Evolutionary conservation across 2,797 vertebrate species (phyloP).

Genomic region (Novumbra hubbsi): DNA sequence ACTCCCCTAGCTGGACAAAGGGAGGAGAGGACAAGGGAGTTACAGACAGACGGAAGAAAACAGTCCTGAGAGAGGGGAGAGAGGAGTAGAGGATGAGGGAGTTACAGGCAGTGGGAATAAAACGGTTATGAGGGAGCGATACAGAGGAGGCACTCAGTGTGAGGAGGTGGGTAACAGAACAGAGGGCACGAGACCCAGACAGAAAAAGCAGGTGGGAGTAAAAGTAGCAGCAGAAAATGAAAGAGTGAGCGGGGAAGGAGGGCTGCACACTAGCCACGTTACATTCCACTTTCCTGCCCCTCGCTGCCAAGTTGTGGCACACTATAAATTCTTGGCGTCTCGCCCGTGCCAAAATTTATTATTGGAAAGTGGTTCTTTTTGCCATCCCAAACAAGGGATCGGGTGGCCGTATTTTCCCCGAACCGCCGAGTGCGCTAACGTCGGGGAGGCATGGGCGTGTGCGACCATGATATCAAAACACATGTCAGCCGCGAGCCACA

Average conservation of each 20-base stretch:
- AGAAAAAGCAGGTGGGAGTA: background rate
- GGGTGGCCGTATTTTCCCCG: conserved; percentile 59
- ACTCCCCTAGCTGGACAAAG: conserved; percentile 77
- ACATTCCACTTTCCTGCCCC: conserved; percentile 5
- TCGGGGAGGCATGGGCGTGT: conserved; percentile 13
- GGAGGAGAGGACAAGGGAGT: background rate
- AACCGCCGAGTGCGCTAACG: conserved; percentile 25
- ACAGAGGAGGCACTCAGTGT: too few relatives aligned
- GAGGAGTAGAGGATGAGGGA: background rate
- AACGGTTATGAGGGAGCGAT: background rate
- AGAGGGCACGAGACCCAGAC: conserved; percentile 6
- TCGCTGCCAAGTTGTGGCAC: conserved; percentile 59
- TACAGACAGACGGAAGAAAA: conserved; percentile 9
- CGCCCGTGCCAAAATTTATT: conserved; percentile 64
- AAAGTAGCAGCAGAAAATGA: background rate
- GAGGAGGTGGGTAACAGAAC: conserved; percentile 35
- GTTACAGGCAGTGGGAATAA: background rate
- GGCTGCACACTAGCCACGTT: conserved; percentile 1
- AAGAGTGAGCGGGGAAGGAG: background rate
- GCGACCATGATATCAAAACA: conserved; percentile 2
- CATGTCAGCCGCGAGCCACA: conserved; percentile 1
- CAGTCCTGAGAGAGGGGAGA: background rate
- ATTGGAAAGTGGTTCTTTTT: conserved; percentile 67
- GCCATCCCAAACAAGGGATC: conserved; percentile 72
- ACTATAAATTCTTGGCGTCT: conserved; percentile 65